These are phyloP conservation scores for Maconellicoccus hirsutus DNA, from an alignment of 1,140 invertebrate species.

Conservation along the genomic window DNA sequence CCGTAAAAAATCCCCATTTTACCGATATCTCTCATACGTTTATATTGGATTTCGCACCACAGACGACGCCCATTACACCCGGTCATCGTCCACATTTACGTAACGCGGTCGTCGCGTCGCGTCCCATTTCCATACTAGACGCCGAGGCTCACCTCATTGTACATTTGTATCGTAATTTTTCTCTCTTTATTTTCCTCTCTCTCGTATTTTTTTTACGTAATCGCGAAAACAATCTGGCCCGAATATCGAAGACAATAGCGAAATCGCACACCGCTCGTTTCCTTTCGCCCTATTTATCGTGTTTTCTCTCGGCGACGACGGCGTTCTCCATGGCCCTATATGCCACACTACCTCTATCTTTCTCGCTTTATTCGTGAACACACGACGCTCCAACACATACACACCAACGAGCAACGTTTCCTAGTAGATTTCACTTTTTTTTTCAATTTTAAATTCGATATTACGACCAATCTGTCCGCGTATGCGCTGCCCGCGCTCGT, in stretches of 20 bases:
- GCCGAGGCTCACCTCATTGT: no score
- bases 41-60: no score
- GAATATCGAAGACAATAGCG: neutral
- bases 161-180: no score
- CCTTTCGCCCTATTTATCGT: neutral
- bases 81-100: no score
- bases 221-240: neutral
- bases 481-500: no score
- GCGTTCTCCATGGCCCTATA: neutral
- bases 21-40: no score
- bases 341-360: neutral
- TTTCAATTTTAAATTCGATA: neutral
- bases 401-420: neutral
- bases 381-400: no score
- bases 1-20: no score
- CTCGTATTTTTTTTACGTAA: conserved; percentile 1
- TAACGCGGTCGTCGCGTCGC: no score
- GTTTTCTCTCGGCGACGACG: neutral
- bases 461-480: neutral
- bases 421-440: conserved; percentile 5
- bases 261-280: neutral
- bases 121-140: no score
- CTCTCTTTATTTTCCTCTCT: no score
- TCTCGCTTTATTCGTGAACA: neutral
- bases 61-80: no score